Base-by-base conservation (phyloP, 2,888 invertebrate genomes). In the Scaptomyza reducta region DNA sequence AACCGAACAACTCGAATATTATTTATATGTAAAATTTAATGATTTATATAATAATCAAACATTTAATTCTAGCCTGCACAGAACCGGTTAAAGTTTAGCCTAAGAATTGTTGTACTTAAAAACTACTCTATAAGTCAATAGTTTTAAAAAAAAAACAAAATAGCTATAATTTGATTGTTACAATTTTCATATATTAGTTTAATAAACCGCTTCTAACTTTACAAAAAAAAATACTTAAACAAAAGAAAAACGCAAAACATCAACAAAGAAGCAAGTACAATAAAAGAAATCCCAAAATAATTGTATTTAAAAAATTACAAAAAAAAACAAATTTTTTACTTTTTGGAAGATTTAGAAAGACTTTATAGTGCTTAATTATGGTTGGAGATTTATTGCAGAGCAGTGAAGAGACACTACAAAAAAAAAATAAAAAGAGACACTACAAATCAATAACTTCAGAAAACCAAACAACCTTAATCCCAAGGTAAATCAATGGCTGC, bases 101-200 rank as follows among this genome's bases (percentile, higher is more conserved):
- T 85, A 82, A 82, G 83, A 50, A 82, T 83, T 83, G 88, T 83
- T 83, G 74, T 85, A 57, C 84, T 82, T 82, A 65, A 87, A 74
- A 6, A 3, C 9, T 74, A 74, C 51, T 40, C 27, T n/a, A 31
- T 69, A 74, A 74, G 69, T 46, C 49, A 60, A 42, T 35, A 22
- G 14, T 41, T 35, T 25, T 58, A 35, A 46, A 35, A 0, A 33
- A 22, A 18, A 62, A 25, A 45, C n/a, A 31, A 31, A 31, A 2
- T 10, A 35, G 11, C 45, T 18, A 49, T 41, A 31, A 27, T 54
- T 45, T 42, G 44, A 74, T 61, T 74, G 70, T 74, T 61, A 71
- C 18, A 44, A 51, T 46, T 66, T 45, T 38, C 38, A 9, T 45
- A 44, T 33, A 42, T 42, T 49, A 41, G 56, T 31, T 46, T 40